Percentiles rank a stretch among this genome's conserved stretches.
Evolutionary conservation across 2,888 invertebrate species (phyloP).

Genomic region (Spisula subtruncata): DNA sequence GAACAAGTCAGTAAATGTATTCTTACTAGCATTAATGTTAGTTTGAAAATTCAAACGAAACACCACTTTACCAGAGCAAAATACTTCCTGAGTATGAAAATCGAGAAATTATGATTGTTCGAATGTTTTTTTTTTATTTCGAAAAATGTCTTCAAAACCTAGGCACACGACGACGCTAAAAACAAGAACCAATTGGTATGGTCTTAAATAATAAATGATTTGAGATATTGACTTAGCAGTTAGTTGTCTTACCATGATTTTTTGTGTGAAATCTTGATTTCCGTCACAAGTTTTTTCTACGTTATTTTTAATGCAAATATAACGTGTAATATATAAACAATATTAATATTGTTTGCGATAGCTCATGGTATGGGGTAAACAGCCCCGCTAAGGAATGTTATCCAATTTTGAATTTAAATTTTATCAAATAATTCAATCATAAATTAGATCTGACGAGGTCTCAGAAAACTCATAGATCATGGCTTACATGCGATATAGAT

Average conservation of each 20-base stretch:
- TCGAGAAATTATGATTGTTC: no score
- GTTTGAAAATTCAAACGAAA: no score
- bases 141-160: no score
- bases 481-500: constrained; percentile 46
- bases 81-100: no score
- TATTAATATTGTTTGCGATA: constrained; percentile 24
- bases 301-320: constrained; percentile 15
- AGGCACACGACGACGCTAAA: no score
- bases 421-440: constrained; percentile 55
- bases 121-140: no score
- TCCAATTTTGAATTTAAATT: constrained; percentile 43
- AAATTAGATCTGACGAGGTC: constrained; percentile 46
- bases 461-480: constrained; percentile 54
- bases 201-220: neutral
- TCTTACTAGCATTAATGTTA: no score
- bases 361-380: constrained; percentile 50
- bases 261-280: neutral
- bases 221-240: neutral
- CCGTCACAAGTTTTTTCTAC: neutral
- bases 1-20: no score
- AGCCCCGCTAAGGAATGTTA: constrained; percentile 45
- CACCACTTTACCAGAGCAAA: no score
- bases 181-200: no score
- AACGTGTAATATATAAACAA: neutral
- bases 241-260: neutral